Evolutionary conservation across 2,797 vertebrate species (phyloP).

Genomic region (Arnoldichthys spilopterus): DNA sequence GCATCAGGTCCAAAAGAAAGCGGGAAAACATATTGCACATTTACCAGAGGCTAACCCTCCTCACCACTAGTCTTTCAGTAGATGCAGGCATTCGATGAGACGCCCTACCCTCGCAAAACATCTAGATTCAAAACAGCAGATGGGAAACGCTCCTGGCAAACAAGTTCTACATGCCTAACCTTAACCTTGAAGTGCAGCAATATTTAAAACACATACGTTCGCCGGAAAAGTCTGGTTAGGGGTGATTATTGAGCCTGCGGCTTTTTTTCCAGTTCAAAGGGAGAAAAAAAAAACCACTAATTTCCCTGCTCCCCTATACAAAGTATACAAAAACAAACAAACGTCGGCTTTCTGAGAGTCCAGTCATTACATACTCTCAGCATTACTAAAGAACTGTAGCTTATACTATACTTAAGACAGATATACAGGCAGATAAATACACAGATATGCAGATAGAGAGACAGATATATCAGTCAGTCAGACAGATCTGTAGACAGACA

Average conservation of each 20-base stretch:
- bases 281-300: background rate
- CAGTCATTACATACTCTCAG: background rate
- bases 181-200: slow-evolving; percentile 3
- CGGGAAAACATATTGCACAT: background rate
- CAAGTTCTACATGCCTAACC: background rate
- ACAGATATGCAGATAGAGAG: no score
- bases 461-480: no score
- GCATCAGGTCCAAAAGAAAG: background rate
- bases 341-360: background rate
- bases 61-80: background rate
- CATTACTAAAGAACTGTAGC: background rate
- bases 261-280: background rate
- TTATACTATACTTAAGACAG: no score
- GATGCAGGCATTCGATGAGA: background rate
- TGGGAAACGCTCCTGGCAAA: background rate
- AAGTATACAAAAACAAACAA: background rate
- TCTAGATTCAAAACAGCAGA: background rate
- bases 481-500: no score
- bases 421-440: no score
- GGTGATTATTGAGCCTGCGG: background rate
- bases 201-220: background rate
- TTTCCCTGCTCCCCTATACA: background rate
- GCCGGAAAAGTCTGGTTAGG: slow-evolving; percentile 10
- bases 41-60: background rate
- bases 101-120: background rate